Base-by-base conservation (phyloP, 2,113 vertebrate species). In the Piaya cayana region DNA sequence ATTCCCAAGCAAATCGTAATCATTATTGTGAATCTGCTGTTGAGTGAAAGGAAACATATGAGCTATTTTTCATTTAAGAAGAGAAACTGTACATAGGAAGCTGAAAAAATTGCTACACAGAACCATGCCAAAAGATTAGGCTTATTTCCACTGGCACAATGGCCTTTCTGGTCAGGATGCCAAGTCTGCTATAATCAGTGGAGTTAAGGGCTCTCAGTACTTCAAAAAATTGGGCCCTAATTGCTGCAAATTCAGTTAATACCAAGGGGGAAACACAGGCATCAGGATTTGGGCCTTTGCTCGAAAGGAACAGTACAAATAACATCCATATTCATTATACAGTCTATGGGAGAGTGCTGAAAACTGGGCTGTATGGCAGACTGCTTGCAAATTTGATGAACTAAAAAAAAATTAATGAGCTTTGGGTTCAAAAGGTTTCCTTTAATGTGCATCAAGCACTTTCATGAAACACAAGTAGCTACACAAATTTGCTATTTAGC, bases 321-420 rank as follows among this genome's bases (percentile, higher is more conserved):
- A 93, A 63, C n/a, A 97, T 95, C 76, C 75, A 85, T 96, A 96
- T 97, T 97, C 96, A 97, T 97, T 97, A 97, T 74, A 36, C 29
- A 70, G 52, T 77, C 87, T 80, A 68, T 72, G 82, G 50, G 69
- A 94, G 63, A 96, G 32, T 36, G 78, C 49, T 87, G 86, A 93
- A 62, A 86, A 93, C 67, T 58, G 70, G 77, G 58, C 69, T 92
- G 67, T 83, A 96, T 49, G 75, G 83, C 80, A 86, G 36, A 37
- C 80, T 94, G 86, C 37, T 89, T 88, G 80, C 39, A 81, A 95
- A 98, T 91, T 37, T 86, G 94, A 97, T 95, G 92, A 97, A 97
- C 49, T 90, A 75, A 95, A 79, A 90, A 74, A 52, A 63, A 93
- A 56, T 34, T 97, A 97, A 98, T 96, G 94, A 97, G 86, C 56